Evolutionary conservation across 2,888 invertebrate species (phyloP).

Genomic region (Thalpophila matura): DNA sequence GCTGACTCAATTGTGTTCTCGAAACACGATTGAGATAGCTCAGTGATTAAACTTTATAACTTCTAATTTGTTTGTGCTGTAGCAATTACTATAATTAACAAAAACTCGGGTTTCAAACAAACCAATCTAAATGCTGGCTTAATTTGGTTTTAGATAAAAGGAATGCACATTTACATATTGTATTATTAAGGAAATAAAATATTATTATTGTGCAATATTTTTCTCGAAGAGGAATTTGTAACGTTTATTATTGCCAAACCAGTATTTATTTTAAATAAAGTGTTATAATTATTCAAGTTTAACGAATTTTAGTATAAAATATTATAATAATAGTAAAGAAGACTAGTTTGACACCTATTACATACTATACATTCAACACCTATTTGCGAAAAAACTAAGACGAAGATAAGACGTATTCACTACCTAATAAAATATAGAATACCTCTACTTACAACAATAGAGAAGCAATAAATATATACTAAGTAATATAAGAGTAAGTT

Average conservation of each 20-base stretch:
- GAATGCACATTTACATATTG: conserved; percentile 49
- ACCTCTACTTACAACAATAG: too few relatives aligned
- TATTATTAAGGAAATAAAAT: conserved; percentile 25
- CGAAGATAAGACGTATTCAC: too few relatives aligned
- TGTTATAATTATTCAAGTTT: conserved; percentile 6
- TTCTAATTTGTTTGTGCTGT: conserved; percentile 66
- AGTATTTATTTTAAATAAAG: conserved; percentile 28
- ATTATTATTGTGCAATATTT: conserved; percentile 38
- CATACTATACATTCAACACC: too few relatives aligned
- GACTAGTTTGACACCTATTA: too few relatives aligned
- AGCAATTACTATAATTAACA: conserved; percentile 65
- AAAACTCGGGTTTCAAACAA: conserved; percentile 52
- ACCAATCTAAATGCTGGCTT: conserved; percentile 42
- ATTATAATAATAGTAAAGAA: too few relatives aligned
- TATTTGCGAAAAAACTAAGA: too few relatives aligned
- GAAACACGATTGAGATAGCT: conserved; percentile 56
- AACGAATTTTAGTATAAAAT: conserved; percentile 18
- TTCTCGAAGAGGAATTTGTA: conserved; percentile 24
- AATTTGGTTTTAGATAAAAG: conserved; percentile 34
- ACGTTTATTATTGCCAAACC: conserved; percentile 35
- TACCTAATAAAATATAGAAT: too few relatives aligned
- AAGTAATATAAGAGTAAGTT: too few relatives aligned
- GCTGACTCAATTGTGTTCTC: conserved; percentile 57
- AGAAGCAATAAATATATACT: conserved; percentile 8
- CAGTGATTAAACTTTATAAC: conserved; percentile 67